Evolutionary conservation across 2,113 vertebrate species (phyloP), one percentile per base, ranked within the genome.

Genomic region (Thamnophis sirtalis): DNA sequence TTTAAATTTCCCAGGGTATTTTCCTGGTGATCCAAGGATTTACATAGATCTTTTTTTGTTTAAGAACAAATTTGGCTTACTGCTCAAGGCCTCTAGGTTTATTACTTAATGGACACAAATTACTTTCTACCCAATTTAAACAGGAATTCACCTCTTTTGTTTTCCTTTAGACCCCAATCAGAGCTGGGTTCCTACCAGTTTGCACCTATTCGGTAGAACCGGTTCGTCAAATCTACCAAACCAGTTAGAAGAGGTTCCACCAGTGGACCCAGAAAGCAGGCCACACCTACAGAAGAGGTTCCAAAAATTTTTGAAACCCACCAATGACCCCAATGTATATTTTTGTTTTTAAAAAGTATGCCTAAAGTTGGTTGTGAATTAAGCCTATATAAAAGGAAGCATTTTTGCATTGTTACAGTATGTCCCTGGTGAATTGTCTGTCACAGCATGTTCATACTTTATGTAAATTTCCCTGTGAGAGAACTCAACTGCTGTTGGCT

Each of bases 51-150:
- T 97, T 87, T 93, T 86, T 68, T n/a, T 91, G 8, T 93, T 94
- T 49, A 94, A 92, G 89, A 96, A 95, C 84, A 95, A 87, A 93
- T 80, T 89, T 97, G 93, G 93, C 93, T 90, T 58, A 3, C 0
- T 55, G 94, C 95, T 91, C 1, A 87, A 15, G 93, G 91, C 19
- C 91, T 86, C 92, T 93, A 86, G 85, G 96, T 96, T 97, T 96
- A 96, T 97, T 97, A 50, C 89, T 96, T 96, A 38, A 87, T 38
- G 91, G 89, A 96, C 56, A 96, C 92, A 96, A 97, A 96, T 94
- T 95, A 93, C 87, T 95, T 97, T 96, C 92, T 96, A n/a, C 89
- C 95, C 91, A 96, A 92, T 96, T 97, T 96, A 94, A 96, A 95
- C 58, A 94, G 54, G 50, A 95, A 95, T 94, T 88, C 26, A 94